Evolutionary conservation across 1,140 invertebrate genomes (phyloP).

Genomic region (Aethina tumida): DNA sequence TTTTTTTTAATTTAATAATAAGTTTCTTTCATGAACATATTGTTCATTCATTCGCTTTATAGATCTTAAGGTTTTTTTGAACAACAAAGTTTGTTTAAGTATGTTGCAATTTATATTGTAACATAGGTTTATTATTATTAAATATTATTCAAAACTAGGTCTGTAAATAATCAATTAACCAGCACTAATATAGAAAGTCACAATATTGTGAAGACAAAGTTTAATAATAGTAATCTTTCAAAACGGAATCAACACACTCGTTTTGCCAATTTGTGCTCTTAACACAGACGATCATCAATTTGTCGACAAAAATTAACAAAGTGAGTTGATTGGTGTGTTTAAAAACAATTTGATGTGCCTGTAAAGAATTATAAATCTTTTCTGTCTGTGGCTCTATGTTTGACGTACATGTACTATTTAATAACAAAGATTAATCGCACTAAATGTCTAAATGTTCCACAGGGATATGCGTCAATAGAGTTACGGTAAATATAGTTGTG

Average conservation of each 20-base stretch:
- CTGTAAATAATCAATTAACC: background rate
- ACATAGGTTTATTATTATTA: no score
- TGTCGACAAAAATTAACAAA: no score
- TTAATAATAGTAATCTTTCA: background rate
- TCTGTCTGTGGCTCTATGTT: constrained; percentile 21
- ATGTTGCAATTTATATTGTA: no score
- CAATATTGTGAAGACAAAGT: background rate
- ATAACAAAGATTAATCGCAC: constrained; percentile 19
- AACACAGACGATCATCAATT: no score
- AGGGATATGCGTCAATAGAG: constrained; percentile 30
- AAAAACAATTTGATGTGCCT: constrained; percentile 23
- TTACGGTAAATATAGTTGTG: constrained; percentile 33
- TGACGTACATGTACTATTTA: constrained; percentile 18
- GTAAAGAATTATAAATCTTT: constrained; percentile 19
- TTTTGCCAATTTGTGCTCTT: no score
- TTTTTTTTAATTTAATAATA: no score
- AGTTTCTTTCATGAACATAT: no score
- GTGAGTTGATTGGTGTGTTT: background rate
- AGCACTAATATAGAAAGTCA: background rate
- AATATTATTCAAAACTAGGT: background rate
- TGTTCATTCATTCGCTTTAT: no score
- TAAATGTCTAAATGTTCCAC: constrained; percentile 22
- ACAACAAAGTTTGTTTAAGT: no score
- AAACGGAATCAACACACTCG: background rate
- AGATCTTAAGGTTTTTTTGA: no score